phyloP scores from a whole-genome alignment of 2,888 invertebrate genomes.

The Chrysotoxum bicinctum region DNA sequence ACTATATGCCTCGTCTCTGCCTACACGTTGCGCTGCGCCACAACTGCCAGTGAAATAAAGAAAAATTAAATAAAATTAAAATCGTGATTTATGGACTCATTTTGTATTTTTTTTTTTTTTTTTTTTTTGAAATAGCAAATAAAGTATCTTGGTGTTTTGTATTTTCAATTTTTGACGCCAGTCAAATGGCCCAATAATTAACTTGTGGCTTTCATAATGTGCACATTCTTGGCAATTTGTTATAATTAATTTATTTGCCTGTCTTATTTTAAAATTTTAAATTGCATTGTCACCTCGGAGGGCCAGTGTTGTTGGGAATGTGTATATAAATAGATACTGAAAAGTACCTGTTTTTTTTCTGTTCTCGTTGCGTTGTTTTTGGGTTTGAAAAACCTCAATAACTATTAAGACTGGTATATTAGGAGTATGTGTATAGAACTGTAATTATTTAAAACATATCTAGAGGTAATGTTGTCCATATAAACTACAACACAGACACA shows the following conservation, averaged over 20 bases:
- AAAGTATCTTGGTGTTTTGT: conserved; percentile 60
- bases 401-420: neutral
- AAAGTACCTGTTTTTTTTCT: conserved; percentile 48
- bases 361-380: neutral
- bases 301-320: conserved; percentile 12
- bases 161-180: conserved; percentile 41
- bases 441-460: conserved; percentile 3
- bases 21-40: neutral
- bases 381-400: neutral
- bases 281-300: conserved; percentile 43
- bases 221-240: conserved; percentile 65
- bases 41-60: neutral
- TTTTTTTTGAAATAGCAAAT: conserved; percentile 49
- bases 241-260: conserved; percentile 66
- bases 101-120: conserved; percentile 15
- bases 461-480: neutral
- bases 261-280: conserved; percentile 37
- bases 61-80: conserved; percentile 49
- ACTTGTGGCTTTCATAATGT: conserved; percentile 45
- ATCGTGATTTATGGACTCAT: conserved; percentile 59
- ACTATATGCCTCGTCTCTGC: neutral
- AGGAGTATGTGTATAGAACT: neutral
- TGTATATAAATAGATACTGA: too few relatives aligned
- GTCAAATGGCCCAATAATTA: conserved; percentile 48
- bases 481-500: neutral